A percentile compares a stretch with the other conserved stretches of the same genome.
These are phyloP conservation scores for Ptilonorhynchus violaceus DNA, from an alignment of 2,113 vertebrate genomes.

Conservation along the genomic window DNA sequence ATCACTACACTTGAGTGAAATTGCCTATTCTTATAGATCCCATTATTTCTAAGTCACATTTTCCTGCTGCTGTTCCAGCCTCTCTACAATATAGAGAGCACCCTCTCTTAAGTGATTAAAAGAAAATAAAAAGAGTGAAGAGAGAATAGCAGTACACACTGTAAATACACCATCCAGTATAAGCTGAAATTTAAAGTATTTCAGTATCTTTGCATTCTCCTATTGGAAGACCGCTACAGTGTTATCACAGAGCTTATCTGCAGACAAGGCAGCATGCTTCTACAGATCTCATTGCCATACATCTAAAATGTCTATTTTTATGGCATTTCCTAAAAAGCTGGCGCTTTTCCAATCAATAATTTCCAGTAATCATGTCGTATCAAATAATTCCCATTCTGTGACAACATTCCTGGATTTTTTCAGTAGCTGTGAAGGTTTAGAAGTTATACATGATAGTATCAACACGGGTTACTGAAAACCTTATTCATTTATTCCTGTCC, in stretches of 20 bases:
- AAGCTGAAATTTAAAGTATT: background rate
- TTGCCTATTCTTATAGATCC: constrained; percentile 52
- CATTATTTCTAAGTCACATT: constrained; percentile 59
- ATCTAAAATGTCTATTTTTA: background rate
- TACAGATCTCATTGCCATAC: background rate
- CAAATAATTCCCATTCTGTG: background rate
- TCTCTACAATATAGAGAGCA: background rate
- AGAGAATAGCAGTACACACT: background rate
- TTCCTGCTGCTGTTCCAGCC: constrained; percentile 15
- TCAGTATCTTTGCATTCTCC: background rate
- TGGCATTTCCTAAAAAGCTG: background rate
- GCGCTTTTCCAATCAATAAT: background rate
- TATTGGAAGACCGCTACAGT: background rate
- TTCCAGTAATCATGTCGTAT: background rate
- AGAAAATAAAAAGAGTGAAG: background rate
- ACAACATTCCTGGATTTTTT: background rate
- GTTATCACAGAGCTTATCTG: background rate
- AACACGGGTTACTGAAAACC: background rate
- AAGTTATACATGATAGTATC: background rate
- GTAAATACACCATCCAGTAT: background rate
- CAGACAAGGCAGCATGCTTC: background rate
- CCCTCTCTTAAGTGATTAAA: background rate
- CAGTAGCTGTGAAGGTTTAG: background rate
- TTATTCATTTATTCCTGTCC: background rate
- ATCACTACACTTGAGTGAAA: constrained; percentile 63